Base-by-base conservation (phyloP, 2,113 vertebrate species). In the Cyprinodon tularosa region DNA sequence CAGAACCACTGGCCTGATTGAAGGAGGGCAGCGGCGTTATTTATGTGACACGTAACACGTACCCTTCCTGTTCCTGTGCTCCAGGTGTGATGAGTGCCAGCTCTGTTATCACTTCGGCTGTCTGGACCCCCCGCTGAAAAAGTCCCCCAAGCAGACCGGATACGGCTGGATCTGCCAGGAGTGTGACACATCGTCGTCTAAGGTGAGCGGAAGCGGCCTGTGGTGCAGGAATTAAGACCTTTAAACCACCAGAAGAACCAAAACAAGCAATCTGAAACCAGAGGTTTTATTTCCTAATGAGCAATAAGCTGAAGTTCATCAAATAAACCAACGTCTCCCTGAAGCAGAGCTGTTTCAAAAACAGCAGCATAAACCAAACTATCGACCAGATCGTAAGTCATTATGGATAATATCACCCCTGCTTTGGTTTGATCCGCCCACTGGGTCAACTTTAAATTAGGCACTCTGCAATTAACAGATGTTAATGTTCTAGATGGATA, bases 141-240 rank as follows among this genome's bases (percentile, higher is more conserved):
- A 99, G 86, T 99, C 98, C 71, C 98, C 98, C 71, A 99, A 99
- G 85, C 97, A 98, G 92, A 97, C 97, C 7, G 98, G 97, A 68
- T 99, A 99, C 76, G 98, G 97, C 70, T 99, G 98, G 97, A 99
- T 99, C 91, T 99, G 97, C 94, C 97, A 99, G 87, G 97, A 99
- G 77, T 99, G 98, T 93, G 98, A 99, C 91, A 97, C 96, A 62
- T 97, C 97, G 2, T 98, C 97, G 78, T 99, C 97, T 75, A 98
- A 98, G 96, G 98, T 99, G 93, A 96, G 95, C 80, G n/a, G 36
- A 50, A n/a, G 38, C 3, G 40, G 57, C 62, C 38, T 39, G 69
- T 29, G 66, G 40, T 4, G 38, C 63, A 65, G 38, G 22, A 47
- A 10, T 57, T 20, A 57, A 20, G 17, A 57, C 17, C 17, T n/a